These are phyloP conservation scores for Hylia prasina DNA, from an alignment of 2,113 vertebrate genomes.

Conservation along the genomic window DNA sequence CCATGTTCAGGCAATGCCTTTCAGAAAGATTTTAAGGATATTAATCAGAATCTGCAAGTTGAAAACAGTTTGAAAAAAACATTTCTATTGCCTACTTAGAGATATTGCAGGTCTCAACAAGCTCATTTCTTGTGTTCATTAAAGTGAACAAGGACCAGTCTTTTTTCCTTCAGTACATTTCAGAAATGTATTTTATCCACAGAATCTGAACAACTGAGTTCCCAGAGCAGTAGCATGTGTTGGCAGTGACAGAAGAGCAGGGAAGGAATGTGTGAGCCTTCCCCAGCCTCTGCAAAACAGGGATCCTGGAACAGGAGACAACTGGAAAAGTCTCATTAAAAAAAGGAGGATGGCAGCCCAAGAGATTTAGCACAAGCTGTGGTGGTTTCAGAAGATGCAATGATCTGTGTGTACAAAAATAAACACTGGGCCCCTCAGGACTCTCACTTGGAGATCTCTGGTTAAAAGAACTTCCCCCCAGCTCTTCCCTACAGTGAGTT, in stretches of 20 bases:
- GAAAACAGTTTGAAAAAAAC: neutral
- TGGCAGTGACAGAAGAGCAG: neutral
- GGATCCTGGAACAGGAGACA: neutral
- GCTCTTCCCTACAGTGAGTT: neutral
- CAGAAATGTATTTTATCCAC: neutral
- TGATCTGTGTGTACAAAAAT: neutral
- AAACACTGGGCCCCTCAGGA: neutral
- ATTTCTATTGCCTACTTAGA: neutral
- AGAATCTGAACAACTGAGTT: neutral
- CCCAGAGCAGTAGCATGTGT: neutral
- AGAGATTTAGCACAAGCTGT: neutral
- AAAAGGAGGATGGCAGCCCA: neutral
- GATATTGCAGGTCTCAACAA: neutral
- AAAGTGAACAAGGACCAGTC: neutral
- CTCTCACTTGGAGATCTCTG: neutral
- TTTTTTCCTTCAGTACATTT: neutral
- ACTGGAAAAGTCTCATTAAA: neutral
- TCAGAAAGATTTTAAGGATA: neutral
- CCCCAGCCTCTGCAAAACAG: neutral
- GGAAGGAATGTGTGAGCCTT: neutral
- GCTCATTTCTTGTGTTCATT: neutral
- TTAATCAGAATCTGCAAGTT: neutral
- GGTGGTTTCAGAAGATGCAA: neutral
- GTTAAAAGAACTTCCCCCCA: neutral
- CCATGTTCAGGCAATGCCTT: neutral